Base-by-base conservation (phyloP, 2,888 invertebrate species). In the Junonia oenone region DNA sequence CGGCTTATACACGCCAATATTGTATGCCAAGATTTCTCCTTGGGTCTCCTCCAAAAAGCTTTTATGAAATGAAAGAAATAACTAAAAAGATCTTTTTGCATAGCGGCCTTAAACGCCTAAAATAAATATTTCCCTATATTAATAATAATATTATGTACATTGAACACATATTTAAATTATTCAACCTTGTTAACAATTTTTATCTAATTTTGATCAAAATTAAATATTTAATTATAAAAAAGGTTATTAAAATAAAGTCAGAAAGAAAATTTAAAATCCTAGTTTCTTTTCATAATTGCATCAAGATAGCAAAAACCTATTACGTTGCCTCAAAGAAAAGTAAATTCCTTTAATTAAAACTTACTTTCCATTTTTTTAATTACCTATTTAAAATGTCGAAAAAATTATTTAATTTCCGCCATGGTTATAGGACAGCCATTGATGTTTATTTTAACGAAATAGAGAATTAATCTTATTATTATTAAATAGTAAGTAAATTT, bases 1-100 rank as follows among this genome's bases (percentile, higher is more conserved):
- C 19, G n/a, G 17, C 19, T 33, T 40, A 19, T 29, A n/a, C 33
- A 19, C 8, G 13, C 37, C 37, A 29, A 38, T 47, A 29, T 47
- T 47, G 31, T 47, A 48, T 48, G 54, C 54, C 54, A 54, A 54
- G 40, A 48, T 48, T 48, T 54, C 1, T 48, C 33, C 29, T 54
- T 54, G 54, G 54, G 40, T 48, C 19, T 26, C 15, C 26, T 54
- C 54, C 54, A 54, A 54, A 47, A 54, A 6, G 13, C 40, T 54
- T 31, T 43, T 33, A 14, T 54, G 13, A 33, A 48, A 49, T 49
- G 22, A 49, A 49, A 37, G 37, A 49, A 49, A 48, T 47, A 29
- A 53, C 31, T 14, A 48, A 43, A 48, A 35, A 35, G 26, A 15
- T 48, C 13, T 26, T 6, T 37, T 48, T 48, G 26, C 33, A 31